These are phyloP conservation scores for Dascyllus trimaculatus DNA, from an alignment of 2,113 vertebrate genomes.

Conservation along the genomic window DNA sequence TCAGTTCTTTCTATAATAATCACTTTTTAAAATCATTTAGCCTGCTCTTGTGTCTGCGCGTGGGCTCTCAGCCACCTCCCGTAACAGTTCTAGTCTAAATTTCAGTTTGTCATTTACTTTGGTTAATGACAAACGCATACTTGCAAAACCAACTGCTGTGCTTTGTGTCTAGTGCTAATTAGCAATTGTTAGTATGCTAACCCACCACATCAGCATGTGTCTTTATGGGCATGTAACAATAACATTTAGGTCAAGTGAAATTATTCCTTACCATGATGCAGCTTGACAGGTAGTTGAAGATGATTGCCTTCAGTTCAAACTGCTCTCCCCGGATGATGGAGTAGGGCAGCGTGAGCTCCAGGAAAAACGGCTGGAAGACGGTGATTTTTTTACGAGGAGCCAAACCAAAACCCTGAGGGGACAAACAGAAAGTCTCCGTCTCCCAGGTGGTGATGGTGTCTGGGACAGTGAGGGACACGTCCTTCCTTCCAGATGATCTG, in stretches of 20 bases:
- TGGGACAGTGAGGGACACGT: slow-evolving; percentile 83
- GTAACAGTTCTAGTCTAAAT: too few species aligned
- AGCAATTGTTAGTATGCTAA: too few species aligned
- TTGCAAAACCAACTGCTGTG: too few species aligned
- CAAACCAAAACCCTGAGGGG: slow-evolving; percentile 86
- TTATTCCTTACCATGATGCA: slow-evolving; percentile 87
- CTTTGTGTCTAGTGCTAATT: too few species aligned
- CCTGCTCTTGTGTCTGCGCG: too few species aligned
- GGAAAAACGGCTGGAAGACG: slow-evolving; percentile 92
- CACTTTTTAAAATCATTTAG: too few species aligned
- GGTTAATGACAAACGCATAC: too few species aligned
- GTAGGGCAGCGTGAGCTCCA: slow-evolving; percentile 90
- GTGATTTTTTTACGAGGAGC: slow-evolving; percentile 82
- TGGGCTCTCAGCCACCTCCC: too few species aligned
- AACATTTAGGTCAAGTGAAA: background rate
- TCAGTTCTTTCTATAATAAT: too few species aligned
- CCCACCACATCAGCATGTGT: too few species aligned
- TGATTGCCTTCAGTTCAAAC: slow-evolving; percentile 89
- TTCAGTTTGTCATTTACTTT: too few species aligned
- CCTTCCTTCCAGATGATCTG: slow-evolving; percentile 83
- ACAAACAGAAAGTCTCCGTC: slow-evolving; percentile 88
- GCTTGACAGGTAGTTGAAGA: slow-evolving; percentile 88
- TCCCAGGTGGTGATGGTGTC: slow-evolving; percentile 94
- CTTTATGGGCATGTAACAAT: too few species aligned
- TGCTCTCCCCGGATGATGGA: slow-evolving; percentile 89